Percentiles rank a stretch among this genome's conserved stretches.
phyloP scores from a whole-genome alignment of 2,113 vertebrate genomes.

The Pelobates fuscus region DNA sequence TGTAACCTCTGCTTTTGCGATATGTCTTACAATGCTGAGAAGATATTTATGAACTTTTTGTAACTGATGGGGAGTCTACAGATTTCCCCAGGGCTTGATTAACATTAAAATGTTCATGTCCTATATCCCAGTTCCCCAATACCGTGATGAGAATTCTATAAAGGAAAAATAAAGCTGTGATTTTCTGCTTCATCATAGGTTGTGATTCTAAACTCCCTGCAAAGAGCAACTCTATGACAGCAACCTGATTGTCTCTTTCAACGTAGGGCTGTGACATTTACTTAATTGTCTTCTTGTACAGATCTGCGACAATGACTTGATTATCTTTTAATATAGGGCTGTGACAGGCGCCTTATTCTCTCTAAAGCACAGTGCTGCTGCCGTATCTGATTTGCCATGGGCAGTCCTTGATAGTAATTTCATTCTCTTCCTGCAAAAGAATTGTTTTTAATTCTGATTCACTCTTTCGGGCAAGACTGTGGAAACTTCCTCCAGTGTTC shows the following conservation, averaged over 20 bases:
- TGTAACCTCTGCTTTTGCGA: too few relatives aligned
- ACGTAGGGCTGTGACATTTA: constrained; percentile 6
- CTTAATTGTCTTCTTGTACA: constrained; percentile 10
- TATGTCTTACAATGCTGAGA: too few relatives aligned
- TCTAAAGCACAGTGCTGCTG: not conserved
- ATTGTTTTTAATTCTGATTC: constrained; percentile 13
- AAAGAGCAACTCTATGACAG: constrained; percentile 9
- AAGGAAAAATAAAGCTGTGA: constrained; percentile 4
- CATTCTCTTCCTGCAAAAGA: constrained; percentile 4
- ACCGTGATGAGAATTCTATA: not conserved
- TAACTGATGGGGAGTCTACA: too few relatives aligned
- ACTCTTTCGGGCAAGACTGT: not conserved
- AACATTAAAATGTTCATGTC: too few relatives aligned
- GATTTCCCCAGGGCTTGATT: too few relatives aligned
- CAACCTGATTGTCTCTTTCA: constrained; percentile 16
- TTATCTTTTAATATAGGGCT: constrained; percentile 18
- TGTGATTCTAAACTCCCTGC: constrained; percentile 1
- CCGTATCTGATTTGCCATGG: constrained; percentile 10
- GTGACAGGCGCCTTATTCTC: not conserved
- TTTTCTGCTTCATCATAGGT: not conserved
- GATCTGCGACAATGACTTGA: constrained; percentile 12
- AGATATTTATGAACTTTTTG: too few relatives aligned
- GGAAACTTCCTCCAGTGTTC: not conserved
- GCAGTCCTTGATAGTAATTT: constrained; percentile 14
- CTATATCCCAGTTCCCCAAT: not conserved